Evolutionary conservation across 2,797 vertebrate species (phyloP).

Genomic region (Pangasius larnaudii): DNA sequence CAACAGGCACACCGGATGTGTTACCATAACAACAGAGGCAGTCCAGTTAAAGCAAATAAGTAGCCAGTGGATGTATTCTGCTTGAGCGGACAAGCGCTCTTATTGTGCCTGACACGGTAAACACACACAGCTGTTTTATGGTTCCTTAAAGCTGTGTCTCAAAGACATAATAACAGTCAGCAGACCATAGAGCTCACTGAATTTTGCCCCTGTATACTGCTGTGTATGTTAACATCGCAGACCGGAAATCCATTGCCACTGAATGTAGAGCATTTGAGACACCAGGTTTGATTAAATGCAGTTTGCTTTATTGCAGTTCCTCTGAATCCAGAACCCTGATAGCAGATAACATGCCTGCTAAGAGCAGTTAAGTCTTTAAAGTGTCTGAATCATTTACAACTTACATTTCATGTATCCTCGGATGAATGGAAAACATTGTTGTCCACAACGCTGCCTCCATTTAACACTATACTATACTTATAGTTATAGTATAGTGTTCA

Average conservation of each 20-base stretch:
- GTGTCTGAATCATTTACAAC: not conserved
- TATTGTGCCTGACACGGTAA: conserved; percentile 37
- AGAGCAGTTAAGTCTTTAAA: not conserved
- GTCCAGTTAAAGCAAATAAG: conserved; percentile 73
- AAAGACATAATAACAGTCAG: conserved; percentile 23
- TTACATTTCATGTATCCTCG: not conserved
- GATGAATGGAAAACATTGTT: not conserved
- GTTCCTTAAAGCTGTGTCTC: conserved; percentile 27
- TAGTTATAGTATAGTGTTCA: not conserved
- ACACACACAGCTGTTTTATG: conserved; percentile 55
- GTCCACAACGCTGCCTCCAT: not conserved
- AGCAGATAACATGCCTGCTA: not conserved
- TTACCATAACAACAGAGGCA: conserved; percentile 73
- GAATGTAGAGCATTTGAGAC: not conserved
- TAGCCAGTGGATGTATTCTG: conserved; percentile 49
- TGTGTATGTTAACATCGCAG: not conserved
- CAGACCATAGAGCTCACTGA: conserved; percentile 31
- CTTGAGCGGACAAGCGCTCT: conserved; percentile 41
- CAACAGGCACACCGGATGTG: conserved; percentile 71
- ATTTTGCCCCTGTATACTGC: not conserved
- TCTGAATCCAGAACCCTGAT: not conserved
- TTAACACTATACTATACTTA: too few relatives aligned
- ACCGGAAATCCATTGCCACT: too few relatives aligned
- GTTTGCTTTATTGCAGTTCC: not conserved
- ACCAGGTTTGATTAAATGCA: not conserved